Evolutionary conservation across 1,140 invertebrate species (phyloP), one percentile per base, ranked within the genome.

Genomic region (Wasmannia auropunctata): DNA sequence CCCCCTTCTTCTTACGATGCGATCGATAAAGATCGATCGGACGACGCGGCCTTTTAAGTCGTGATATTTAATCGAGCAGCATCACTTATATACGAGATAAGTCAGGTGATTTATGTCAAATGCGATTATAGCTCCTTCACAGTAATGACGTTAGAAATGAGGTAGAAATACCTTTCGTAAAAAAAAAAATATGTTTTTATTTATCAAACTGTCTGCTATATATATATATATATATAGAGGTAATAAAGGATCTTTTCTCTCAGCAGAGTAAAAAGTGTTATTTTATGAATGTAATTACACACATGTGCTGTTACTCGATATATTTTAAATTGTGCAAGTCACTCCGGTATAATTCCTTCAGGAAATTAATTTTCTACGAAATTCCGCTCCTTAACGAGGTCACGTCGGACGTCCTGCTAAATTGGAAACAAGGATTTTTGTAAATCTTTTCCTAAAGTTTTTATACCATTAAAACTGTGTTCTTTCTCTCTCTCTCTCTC

Each of bases 381-480:
- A 84, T 75, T 34, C 43, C n/a, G 54, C 46, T 51, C 34, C 46
- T 51, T 14, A 56, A 43, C 22, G 8, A 56, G 40, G 8, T 85
- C 40, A 67, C 51, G 46, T 72, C 37, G 37, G 80, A 72, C 43
- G 51, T 49, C 11, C 25, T 46, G 37, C 54, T 31, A 63, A 81
- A 81, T 86, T 70, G 83, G 80, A 70, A 86, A 88, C 81, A 80
- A 88, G 63, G n/a, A 60, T 40, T 63, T 65, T 65, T 40, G 31
- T 65, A 11, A 65, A 65, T 25, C 34, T 65, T 65, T n/a, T 22
- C 7, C 19, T 65, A 14, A 22, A 22, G 11, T 40, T 65, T 4
- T 40, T 22, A 22, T 40, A 65, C n/a, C n/a, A 34, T 63, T n/a
- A 34, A n/a, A 65, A 65, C n/a, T 37, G 2, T 8, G 31, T 37